Evolutionary conservation across 2,797 vertebrate species (phyloP).

Genomic region (Sarcoramphus papa): DNA sequence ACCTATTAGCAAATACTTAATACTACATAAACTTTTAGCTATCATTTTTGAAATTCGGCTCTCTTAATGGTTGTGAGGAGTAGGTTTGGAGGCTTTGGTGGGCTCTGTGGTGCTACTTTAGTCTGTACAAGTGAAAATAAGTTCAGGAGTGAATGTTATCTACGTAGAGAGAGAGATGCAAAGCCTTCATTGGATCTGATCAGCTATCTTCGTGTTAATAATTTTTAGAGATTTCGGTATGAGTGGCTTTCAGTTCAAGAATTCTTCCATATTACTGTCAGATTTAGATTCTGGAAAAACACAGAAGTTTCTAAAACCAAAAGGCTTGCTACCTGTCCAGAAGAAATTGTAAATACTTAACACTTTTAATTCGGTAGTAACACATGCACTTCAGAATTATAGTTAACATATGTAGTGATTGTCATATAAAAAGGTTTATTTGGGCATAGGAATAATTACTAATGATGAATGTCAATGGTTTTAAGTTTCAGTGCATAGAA

Average conservation of each 20-base stretch:
- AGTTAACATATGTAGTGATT: background rate
- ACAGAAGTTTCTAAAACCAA: background rate
- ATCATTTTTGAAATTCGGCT: background rate
- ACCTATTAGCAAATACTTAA: background rate
- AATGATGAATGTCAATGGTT: slow-evolving; percentile 15
- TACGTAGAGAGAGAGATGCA: background rate
- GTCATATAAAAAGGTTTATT: slow-evolving; percentile 18
- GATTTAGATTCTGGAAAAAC: background rate
- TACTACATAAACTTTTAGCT: background rate
- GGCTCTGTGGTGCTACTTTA: background rate
- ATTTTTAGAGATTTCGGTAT: background rate
- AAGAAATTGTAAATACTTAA: background rate
- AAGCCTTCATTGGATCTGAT: background rate
- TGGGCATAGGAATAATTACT: slow-evolving; percentile 12
- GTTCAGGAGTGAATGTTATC: background rate
- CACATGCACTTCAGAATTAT: background rate
- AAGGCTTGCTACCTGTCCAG: background rate
- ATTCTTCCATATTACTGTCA: background rate
- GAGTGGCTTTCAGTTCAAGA: background rate
- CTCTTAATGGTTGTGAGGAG: background rate
- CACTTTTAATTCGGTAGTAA: background rate
- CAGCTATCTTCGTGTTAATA: background rate
- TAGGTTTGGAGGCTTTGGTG: background rate
- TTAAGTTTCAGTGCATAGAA: background rate
- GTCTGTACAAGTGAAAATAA: background rate